Percentiles rank a stretch among this genome's conserved stretches.
phyloP scores from a whole-genome alignment of 2,113 vertebrate species.

The Cyprinodon brontotheroides region DNA sequence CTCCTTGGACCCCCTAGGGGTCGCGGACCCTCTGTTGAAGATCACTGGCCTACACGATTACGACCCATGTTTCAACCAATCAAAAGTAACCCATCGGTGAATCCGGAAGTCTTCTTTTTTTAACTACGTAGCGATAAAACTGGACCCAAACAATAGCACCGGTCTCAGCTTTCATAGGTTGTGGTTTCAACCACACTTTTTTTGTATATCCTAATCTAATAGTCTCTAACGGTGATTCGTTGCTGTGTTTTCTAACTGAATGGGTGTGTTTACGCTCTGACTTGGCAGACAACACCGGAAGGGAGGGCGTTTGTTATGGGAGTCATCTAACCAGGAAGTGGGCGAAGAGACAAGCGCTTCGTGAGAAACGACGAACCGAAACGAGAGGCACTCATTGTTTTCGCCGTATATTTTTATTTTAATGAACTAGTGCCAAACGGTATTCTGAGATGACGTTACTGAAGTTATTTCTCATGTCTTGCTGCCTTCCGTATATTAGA shows the following conservation, averaged over 20 bases:
- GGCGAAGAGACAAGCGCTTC: slow-evolving; percentile 60
- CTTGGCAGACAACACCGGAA: slow-evolving; percentile 28
- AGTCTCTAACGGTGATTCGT: no score
- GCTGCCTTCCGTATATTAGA: slow-evolving; percentile 57
- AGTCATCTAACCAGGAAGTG: slow-evolving; percentile 57
- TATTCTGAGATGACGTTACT: slow-evolving; percentile 70
- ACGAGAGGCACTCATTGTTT: slow-evolving; percentile 40
- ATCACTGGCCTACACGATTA: no score
- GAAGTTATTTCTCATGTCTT: slow-evolving; percentile 63
- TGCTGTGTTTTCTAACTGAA: neutral
- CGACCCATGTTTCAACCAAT: no score
- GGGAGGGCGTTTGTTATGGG: slow-evolving; percentile 62
- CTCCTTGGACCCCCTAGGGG: no score
- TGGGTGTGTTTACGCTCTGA: slow-evolving; percentile 33
- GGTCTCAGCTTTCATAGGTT: no score
- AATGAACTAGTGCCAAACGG: slow-evolving; percentile 31
- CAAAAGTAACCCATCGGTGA: neutral
- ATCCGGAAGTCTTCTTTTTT: neutral
- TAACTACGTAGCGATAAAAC: neutral
- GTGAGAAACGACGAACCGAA: slow-evolving; percentile 62
- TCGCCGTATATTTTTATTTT: slow-evolving; percentile 32
- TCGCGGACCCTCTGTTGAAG: no score
- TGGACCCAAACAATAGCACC: neutral
- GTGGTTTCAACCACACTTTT: no score
- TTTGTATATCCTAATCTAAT: no score